These are phyloP conservation scores for Leucophenga varia DNA, from an alignment of 1,140 invertebrate genomes.

Conservation along the genomic window DNA sequence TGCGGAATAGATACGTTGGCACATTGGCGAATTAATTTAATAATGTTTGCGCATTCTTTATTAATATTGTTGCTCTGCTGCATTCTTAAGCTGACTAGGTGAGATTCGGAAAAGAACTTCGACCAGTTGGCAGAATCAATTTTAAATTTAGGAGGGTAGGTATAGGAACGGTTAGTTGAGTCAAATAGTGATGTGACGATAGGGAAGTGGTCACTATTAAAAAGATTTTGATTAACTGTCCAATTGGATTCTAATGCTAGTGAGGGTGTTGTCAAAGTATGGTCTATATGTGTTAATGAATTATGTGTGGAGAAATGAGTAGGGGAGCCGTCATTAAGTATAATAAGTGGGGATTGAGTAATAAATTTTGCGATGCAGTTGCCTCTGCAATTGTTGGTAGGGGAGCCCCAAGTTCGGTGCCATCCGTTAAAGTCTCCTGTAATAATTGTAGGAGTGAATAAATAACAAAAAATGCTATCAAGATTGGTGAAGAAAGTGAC, in stretches of 20 bases:
- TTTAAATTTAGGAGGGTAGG: neutral
- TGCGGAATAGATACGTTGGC: no score
- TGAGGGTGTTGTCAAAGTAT: neutral
- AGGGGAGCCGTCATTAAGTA: conserved; percentile 8
- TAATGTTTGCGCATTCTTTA: neutral
- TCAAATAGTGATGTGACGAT: neutral
- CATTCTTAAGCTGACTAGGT: no score
- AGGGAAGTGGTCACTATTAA: conserved; percentile 8
- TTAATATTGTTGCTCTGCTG: neutral
- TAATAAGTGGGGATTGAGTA: neutral
- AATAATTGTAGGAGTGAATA: conserved; percentile 14
- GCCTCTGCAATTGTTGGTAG: neutral
- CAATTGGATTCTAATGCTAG: neutral
- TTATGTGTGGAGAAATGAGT: conserved; percentile 7
- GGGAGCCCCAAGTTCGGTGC: conserved; percentile 8
- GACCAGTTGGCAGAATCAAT: neutral
- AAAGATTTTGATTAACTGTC: conserved; percentile 1
- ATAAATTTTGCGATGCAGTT: conserved; percentile 7
- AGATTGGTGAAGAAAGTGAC: conserved; percentile 6
- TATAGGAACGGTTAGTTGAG: neutral
- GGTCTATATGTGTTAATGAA: conserved; percentile 4
- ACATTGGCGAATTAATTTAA: no score
- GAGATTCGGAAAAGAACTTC: no score
- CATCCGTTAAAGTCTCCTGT: conserved; percentile 23
- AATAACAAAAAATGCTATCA: conserved; percentile 4